Conservation (phyloP, 2,113 vertebrate genomes). For the Hippocampus barbouri region DNA sequence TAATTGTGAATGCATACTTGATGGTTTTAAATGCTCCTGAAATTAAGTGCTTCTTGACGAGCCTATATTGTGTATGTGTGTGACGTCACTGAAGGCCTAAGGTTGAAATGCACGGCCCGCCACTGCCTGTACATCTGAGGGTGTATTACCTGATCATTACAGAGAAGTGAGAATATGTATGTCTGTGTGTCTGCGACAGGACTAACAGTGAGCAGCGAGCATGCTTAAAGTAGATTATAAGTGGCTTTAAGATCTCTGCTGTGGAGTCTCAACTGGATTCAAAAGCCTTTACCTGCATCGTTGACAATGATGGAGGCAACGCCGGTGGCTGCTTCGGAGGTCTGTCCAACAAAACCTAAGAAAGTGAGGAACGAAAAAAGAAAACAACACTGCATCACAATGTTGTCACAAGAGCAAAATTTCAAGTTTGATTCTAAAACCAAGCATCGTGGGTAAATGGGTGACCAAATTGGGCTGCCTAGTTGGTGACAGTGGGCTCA, state of each 20-base stretch:
- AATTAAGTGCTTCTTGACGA: too few species aligned
- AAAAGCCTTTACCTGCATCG: slow-evolving; percentile 78
- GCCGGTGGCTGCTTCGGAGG: slow-evolving; percentile 85
- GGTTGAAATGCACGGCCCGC: too few species aligned
- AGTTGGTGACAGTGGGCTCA: neutral
- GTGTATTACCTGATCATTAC: neutral
- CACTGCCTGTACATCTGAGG: neutral
- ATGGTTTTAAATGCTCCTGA: too few species aligned
- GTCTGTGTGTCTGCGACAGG: neutral
- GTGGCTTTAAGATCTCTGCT: slow-evolving; percentile 21
- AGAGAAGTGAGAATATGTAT: neutral
- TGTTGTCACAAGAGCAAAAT: neutral
- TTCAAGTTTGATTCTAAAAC: neutral
- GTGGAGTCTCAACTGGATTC: neutral
- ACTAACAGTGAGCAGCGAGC: neutral
- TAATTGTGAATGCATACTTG: too few species aligned
- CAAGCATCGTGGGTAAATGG: neutral
- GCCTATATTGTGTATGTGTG: too few species aligned
- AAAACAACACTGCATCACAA: neutral
- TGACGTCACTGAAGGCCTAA: too few species aligned
- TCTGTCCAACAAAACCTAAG: slow-evolving; percentile 86
- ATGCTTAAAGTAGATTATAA: neutral
- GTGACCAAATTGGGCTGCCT: neutral
- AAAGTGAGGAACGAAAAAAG: slow-evolving; percentile 4
- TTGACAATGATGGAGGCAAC: slow-evolving; percentile 90